phyloP scores from a whole-genome alignment of 2,888 invertebrate genomes.

The Mactromeris polynyma region DNA sequence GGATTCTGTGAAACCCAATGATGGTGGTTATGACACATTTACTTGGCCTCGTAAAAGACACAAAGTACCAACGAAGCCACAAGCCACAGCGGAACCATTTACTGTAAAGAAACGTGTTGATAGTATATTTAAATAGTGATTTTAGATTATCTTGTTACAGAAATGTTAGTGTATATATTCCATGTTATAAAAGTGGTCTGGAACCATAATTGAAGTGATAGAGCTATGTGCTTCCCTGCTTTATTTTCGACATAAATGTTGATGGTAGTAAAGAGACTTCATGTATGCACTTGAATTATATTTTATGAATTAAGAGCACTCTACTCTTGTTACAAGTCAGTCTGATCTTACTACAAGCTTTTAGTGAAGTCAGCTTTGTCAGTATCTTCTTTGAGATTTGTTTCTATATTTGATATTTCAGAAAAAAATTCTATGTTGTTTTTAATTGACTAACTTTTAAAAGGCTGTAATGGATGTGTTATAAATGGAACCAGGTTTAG shows the following conservation, averaged over 20 bases:
- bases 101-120: constrained; percentile 79
- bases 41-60: constrained; percentile 83
- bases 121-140: constrained; percentile 60
- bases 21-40: constrained; percentile 79
- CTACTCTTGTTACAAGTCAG: too few relatives aligned
- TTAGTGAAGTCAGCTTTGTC: too few relatives aligned
- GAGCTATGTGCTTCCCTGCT: neutral
- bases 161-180: constrained; percentile 18
- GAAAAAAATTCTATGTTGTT: too few relatives aligned
- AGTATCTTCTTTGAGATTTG: too few relatives aligned
- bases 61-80: constrained; percentile 69
- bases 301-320: too few relatives aligned
- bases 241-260: neutral
- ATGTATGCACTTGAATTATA: too few relatives aligned
- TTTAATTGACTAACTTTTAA: too few relatives aligned
- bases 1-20: constrained; percentile 58
- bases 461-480: too few relatives aligned
- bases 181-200: neutral
- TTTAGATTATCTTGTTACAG: neutral
- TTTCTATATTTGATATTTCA: too few relatives aligned
- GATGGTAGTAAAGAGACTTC: too few relatives aligned
- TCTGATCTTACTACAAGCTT: too few relatives aligned
- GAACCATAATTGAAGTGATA: neutral
- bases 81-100: constrained; percentile 81
- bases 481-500: too few relatives aligned